phyloP scores from a whole-genome alignment of 2,113 vertebrate genomes.

The Cepphus grylle region DNA sequence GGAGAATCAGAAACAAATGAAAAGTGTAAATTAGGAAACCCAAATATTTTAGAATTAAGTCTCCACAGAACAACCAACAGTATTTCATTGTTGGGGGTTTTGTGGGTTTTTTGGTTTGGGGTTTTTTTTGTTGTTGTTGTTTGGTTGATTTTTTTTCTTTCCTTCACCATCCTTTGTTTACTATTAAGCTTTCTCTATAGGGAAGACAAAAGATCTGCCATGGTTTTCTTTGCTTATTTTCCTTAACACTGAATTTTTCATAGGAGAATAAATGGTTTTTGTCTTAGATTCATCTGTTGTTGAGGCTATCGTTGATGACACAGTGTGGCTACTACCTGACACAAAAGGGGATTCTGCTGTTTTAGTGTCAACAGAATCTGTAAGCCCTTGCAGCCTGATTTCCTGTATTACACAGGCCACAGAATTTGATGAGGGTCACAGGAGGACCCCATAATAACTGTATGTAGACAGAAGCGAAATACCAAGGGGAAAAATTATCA shows the following conservation, averaged over 20 bases:
- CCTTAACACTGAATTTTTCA: neutral
- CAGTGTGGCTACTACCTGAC: neutral
- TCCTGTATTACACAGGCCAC: conserved; percentile 23
- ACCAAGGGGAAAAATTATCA: neutral
- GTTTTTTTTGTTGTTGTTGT: neutral
- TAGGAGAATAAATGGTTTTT: neutral
- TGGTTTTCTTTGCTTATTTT: neutral
- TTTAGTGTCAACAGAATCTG: neutral
- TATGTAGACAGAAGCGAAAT: neutral
- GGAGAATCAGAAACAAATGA: neutral
- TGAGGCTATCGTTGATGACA: neutral
- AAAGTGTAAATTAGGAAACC: neutral
- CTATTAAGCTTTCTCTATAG: neutral
- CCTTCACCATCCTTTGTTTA: neutral
- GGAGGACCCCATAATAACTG: neutral
- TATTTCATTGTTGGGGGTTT: neutral
- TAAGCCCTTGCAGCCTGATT: neutral
- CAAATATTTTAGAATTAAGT: neutral
- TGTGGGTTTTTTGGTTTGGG: neutral
- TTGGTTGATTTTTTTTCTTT: neutral
- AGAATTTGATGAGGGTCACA: conserved; percentile 17
- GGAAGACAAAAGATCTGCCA: neutral
- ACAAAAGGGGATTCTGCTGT: neutral
- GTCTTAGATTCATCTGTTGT: neutral
- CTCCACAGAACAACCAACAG: neutral